Percentiles rank a stretch among this genome's conserved stretches.
These are phyloP conservation scores for Cyprinodon diabolis DNA, from an alignment of 2,797 vertebrate genomes.

Conservation along the genomic window DNA sequence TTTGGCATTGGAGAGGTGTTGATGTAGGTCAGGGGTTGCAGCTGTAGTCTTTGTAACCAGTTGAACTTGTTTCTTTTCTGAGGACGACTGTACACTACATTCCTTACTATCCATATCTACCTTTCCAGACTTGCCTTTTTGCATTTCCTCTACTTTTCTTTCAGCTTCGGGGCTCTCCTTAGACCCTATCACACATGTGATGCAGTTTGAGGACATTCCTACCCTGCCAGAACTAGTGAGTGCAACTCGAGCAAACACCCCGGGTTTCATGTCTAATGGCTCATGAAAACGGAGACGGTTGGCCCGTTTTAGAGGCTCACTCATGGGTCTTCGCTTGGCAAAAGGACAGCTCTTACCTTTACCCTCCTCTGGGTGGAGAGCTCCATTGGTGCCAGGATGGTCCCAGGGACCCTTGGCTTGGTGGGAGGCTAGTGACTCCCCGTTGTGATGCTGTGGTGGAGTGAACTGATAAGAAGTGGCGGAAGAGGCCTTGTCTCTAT, in stretches of 20 bases:
- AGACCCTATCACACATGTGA: constrained; percentile 89
- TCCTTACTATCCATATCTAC: constrained; percentile 32
- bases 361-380: constrained; percentile 79
- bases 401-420: constrained; percentile 69
- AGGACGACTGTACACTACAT: constrained; percentile 28
- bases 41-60: constrained; percentile 18
- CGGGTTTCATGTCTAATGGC: constrained; percentile 72
- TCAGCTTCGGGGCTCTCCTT: constrained; percentile 86
- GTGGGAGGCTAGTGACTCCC: constrained; percentile 51
- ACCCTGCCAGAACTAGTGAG: constrained; percentile 86
- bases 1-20: constrained; percentile 26
- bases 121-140: constrained; percentile 21
- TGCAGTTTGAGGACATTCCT: constrained; percentile 91
- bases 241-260: constrained; percentile 84
- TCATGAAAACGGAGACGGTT: constrained; percentile 78
- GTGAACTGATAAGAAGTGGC: constrained; percentile 58
- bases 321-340: constrained; percentile 73
- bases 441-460: constrained; percentile 51
- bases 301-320: constrained; percentile 84
- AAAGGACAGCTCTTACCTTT: constrained; percentile 90
- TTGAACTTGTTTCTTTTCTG: constrained; percentile 43
- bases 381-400: constrained; percentile 76
- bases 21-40: constrained; percentile 26
- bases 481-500: constrained; percentile 68
- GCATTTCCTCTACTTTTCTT: constrained; percentile 63